Evolutionary conservation across 2,888 invertebrate genomes (phyloP).

Genomic region (Catocala sponsa): DNA sequence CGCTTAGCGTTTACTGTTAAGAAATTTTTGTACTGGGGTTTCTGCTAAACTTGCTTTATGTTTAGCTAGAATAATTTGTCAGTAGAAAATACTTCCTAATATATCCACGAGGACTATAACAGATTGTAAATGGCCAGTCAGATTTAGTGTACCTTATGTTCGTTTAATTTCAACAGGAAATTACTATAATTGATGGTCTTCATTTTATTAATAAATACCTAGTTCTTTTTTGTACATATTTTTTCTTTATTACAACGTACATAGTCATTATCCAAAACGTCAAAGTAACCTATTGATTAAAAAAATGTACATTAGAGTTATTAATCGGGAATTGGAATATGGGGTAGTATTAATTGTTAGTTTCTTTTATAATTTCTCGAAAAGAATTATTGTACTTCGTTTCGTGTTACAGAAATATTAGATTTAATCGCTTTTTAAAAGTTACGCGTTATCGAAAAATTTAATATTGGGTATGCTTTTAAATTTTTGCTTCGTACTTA

Average conservation of each 20-base stretch:
- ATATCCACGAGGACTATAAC: slow-evolving; percentile 20
- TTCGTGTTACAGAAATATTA: slow-evolving; percentile 60
- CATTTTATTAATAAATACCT: slow-evolving; percentile 54
- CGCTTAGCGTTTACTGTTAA: slow-evolving; percentile 42
- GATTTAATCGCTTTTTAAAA: slow-evolving; percentile 64
- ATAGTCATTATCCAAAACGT: slow-evolving; percentile 73
- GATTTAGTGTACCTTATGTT: slow-evolving; percentile 44
- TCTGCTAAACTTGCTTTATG: slow-evolving; percentile 27
- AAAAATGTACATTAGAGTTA: slow-evolving; percentile 51
- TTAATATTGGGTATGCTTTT: slow-evolving; percentile 63
- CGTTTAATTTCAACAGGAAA: slow-evolving; percentile 48
- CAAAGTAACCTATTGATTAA: slow-evolving; percentile 55
- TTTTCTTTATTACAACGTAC: slow-evolving; percentile 62
- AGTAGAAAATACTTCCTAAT: slow-evolving; percentile 29
- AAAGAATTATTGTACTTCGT: slow-evolving; percentile 60
- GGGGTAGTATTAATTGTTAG: slow-evolving; percentile 58
- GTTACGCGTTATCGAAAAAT: slow-evolving; percentile 53
- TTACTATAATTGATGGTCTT: slow-evolving; percentile 53
- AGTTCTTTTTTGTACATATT: slow-evolving; percentile 71
- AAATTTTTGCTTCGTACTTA: slow-evolving; percentile 78
- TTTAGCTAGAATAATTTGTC: slow-evolving; percentile 28
- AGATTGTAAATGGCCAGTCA: slow-evolving; percentile 46
- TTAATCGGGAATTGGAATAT: slow-evolving; percentile 59
- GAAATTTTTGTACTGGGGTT: slow-evolving; percentile 30
- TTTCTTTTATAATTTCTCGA: slow-evolving; percentile 45